These are phyloP conservation scores for Cydia fagiglandana DNA, from an alignment of 1,140 invertebrate genomes.

Conservation along the genomic window DNA sequence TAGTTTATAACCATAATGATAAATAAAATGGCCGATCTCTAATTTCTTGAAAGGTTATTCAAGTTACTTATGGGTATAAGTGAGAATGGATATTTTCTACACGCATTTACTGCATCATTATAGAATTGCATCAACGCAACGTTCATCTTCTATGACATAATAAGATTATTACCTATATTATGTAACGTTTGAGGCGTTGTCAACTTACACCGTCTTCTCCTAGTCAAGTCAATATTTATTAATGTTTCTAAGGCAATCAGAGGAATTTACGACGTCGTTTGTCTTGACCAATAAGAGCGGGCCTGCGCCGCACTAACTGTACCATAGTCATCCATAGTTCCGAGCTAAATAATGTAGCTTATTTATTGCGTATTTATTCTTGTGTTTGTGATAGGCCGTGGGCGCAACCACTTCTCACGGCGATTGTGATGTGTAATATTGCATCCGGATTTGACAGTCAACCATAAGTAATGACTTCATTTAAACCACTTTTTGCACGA, in stretches of 20 bases:
- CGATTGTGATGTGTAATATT: slow-evolving; percentile 33
- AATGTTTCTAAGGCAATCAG: slow-evolving; percentile 49
- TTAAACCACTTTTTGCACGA: slow-evolving; percentile 9
- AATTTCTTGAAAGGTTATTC: not conserved
- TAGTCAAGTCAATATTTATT: slow-evolving; percentile 49
- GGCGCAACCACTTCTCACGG: slow-evolving; percentile 55
- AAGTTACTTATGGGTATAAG: not conserved
- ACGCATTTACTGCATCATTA: not conserved
- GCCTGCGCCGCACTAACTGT: slow-evolving; percentile 42
- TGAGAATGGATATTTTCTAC: slow-evolving; percentile 11
- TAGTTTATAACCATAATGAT: not conserved
- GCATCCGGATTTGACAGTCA: slow-evolving; percentile 28
- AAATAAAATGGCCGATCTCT: not conserved
- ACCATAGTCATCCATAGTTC: slow-evolving; percentile 42
- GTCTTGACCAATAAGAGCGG: slow-evolving; percentile 48
- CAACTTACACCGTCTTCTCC: slow-evolving; percentile 41
- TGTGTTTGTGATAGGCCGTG: slow-evolving; percentile 48
- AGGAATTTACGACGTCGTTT: slow-evolving; percentile 58
- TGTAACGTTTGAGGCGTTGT: not conserved
- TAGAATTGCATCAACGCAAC: not conserved
- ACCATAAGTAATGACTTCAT: slow-evolving; percentile 17
- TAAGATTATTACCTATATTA: slow-evolving; percentile 1
- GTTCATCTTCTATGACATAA: slow-evolving; percentile 2
- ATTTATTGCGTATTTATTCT: slow-evolving; percentile 64
- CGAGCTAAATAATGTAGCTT: slow-evolving; percentile 55